phyloP scores from a whole-genome alignment of 1,140 invertebrate genomes.

The Magallana ariakensis region DNA sequence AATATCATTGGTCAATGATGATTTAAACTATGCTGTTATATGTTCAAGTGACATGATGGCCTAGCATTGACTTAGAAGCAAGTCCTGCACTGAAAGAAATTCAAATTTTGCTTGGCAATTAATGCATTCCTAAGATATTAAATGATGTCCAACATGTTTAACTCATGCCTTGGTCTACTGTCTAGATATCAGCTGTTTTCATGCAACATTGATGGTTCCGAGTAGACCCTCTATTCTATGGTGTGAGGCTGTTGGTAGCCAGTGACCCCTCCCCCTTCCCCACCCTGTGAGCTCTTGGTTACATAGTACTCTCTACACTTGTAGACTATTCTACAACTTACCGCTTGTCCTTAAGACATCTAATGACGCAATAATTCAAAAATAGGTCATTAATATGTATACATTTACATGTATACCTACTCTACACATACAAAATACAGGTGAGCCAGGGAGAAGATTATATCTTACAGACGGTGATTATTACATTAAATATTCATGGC shows the following conservation, averaged over 20 bases:
- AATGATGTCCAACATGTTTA: background rate
- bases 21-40: no score
- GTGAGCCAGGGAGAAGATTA: background rate
- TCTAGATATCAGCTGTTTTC: background rate
- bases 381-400: background rate
- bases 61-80: no score
- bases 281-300: background rate
- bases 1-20: no score
- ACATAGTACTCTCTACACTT: slow-evolving; percentile 17
- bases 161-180: background rate
- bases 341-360: slow-evolving; percentile 12
- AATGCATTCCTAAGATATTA: no score
- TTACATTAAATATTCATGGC: no score
- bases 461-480: background rate
- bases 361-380: slow-evolving; percentile 34
- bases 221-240: no score
- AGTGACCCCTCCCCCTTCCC: no score
- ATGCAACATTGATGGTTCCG: background rate
- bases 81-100: no score
- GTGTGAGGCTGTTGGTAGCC: no score
- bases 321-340: background rate
- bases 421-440: background rate
- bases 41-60: no score
- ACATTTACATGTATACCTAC: background rate
- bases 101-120: no score